Conservation (phyloP, 2,888 invertebrate species). For the Tetramorium bicarinatum region DNA sequence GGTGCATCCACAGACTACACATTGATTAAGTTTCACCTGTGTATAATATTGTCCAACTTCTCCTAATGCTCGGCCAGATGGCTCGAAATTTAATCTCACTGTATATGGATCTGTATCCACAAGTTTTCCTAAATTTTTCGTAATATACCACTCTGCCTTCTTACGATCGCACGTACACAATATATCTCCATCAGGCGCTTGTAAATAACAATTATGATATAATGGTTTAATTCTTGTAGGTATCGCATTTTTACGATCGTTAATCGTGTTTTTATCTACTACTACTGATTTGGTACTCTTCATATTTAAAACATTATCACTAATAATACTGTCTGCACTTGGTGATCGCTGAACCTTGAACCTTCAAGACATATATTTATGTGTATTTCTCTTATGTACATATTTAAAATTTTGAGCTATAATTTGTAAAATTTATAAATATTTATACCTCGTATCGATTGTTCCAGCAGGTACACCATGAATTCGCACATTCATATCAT, state of each 20-base stretch:
- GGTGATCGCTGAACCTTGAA: slow-evolving; percentile 73
- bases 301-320: slow-evolving; percentile 59
- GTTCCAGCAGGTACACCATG: slow-evolving; percentile 79
- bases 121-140: slow-evolving; percentile 86
- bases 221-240: slow-evolving; percentile 89
- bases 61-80: slow-evolving; percentile 91
- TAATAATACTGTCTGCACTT: slow-evolving; percentile 63
- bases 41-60: slow-evolving; percentile 92
- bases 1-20: slow-evolving; percentile 92
- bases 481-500: slow-evolving; percentile 73
- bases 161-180: slow-evolving; percentile 92
- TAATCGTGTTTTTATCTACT: slow-evolving; percentile 62
- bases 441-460: slow-evolving; percentile 81
- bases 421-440: slow-evolving; percentile 33
- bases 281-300: slow-evolving; percentile 25
- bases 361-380: slow-evolving; percentile 65
- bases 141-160: slow-evolving; percentile 92
- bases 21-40: slow-evolving; percentile 91
- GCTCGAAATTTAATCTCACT: slow-evolving; percentile 92
- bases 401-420: slow-evolving; percentile 14
- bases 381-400: background rate
- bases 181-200: slow-evolving; percentile 92
- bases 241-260: slow-evolving; percentile 69
- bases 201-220: slow-evolving; percentile 92
- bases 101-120: slow-evolving; percentile 88